These are phyloP conservation scores for Zenarchopterus dispar DNA, from an alignment of 2,797 vertebrate species.

Conservation along the genomic window DNA sequence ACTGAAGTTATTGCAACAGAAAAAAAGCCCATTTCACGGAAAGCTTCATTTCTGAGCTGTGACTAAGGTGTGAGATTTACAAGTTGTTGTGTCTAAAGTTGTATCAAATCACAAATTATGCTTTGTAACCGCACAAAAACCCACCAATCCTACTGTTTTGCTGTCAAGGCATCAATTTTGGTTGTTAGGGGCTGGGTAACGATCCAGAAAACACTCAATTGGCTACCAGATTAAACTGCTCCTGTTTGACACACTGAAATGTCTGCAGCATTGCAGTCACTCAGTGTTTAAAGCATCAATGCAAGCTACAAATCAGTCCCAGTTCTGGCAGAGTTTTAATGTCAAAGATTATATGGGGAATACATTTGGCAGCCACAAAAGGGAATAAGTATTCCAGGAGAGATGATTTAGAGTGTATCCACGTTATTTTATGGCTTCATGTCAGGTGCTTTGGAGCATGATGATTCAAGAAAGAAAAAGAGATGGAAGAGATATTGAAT, in stretches of 20 bases:
- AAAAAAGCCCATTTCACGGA: conserved; percentile 36
- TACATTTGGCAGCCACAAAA: conserved; percentile 59
- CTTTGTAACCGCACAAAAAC: conserved; percentile 46
- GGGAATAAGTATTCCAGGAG: conserved; percentile 34
- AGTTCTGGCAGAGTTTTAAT: conserved; percentile 48
- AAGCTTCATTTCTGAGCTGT: conserved; percentile 24
- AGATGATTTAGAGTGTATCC: conserved; percentile 58
- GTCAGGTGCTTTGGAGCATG: conserved; percentile 33
- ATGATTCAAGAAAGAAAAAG: not conserved
- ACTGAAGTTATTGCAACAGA: conserved; percentile 24
- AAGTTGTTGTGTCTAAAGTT: conserved; percentile 39
- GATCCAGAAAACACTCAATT: conserved; percentile 57
- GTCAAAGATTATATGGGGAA: conserved; percentile 60
- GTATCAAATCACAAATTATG: conserved; percentile 50
- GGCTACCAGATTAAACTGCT: conserved; percentile 55
- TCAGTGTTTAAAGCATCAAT: conserved; percentile 59
- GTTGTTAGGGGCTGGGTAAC: conserved; percentile 51
- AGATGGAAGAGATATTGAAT: no score
- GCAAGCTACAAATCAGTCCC: conserved; percentile 64
- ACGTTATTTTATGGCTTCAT: conserved; percentile 44
- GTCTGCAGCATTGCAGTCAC: conserved; percentile 46
- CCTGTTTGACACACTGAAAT: conserved; percentile 52
- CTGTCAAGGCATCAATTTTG: conserved; percentile 42
- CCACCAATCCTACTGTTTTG: conserved; percentile 40
- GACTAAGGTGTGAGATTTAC: conserved; percentile 42